Percentiles rank a stretch among this genome's conserved stretches.
Evolutionary conservation across 2,113 vertebrate species (phyloP).

Genomic region (Dipodomys stephensi): DNA sequence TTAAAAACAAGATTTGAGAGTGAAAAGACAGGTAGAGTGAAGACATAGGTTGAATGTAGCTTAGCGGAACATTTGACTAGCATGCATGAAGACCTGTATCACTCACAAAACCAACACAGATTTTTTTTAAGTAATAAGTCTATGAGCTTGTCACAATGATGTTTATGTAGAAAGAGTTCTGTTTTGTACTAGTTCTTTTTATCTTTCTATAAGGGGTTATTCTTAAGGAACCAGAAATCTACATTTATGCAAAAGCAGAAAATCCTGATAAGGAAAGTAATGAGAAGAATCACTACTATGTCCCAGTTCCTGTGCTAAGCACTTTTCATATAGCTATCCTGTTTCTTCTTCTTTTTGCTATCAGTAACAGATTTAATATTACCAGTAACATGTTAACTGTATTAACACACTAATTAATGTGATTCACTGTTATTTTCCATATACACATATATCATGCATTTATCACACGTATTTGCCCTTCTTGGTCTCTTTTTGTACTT

Average conservation of each 20-base stretch:
- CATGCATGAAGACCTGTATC: background rate
- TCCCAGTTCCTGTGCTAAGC: background rate
- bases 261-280: background rate
- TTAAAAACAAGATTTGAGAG: slow-evolving; percentile 22
- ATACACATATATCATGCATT: no score
- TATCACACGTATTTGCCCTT: no score
- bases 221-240: slow-evolving; percentile 8
- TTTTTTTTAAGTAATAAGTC: slow-evolving; percentile 7
- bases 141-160: background rate
- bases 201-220: background rate
- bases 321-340: background rate
- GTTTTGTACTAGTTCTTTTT: background rate
- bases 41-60: background rate
- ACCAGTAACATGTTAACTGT: background rate
- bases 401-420: background rate
- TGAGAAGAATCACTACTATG: background rate
- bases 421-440: background rate
- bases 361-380: background rate
- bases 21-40: background rate
- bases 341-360: background rate
- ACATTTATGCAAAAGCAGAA: slow-evolving; percentile 16
- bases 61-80: background rate
- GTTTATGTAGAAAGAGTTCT: background rate
- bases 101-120: background rate
- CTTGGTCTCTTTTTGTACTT: no score